phyloP scores from a whole-genome alignment of 92 coral and sea anemone species.

The Metridium senile region DNA sequence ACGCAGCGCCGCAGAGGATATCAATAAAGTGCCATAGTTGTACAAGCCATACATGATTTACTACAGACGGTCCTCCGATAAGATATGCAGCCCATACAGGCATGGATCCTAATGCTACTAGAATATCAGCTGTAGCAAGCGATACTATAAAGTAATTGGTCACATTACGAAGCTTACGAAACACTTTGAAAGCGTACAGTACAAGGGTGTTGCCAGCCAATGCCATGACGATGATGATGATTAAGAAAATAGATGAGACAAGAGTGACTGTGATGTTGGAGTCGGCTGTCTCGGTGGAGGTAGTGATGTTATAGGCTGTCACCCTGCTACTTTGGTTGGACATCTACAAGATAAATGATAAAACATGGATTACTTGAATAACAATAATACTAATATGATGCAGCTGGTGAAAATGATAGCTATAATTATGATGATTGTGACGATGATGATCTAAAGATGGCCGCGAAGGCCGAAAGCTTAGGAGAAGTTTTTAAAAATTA shows the following conservation, averaged over 20 bases:
- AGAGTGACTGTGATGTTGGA: slow-evolving; percentile 31
- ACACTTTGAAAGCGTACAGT: slow-evolving; percentile 68
- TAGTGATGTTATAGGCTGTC: neutral
- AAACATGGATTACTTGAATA: too few relatives aligned
- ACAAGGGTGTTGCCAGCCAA: slow-evolving; percentile 73
- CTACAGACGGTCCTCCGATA: slow-evolving; percentile 63
- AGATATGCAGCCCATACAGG: slow-evolving; percentile 81
- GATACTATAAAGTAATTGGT: slow-evolving; percentile 85
- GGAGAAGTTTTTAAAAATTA: too few relatives aligned
- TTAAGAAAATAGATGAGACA: slow-evolving; percentile 68
- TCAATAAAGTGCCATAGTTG: slow-evolving; percentile 78
- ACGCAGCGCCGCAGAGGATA: slow-evolving; percentile 83
- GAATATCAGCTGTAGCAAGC: slow-evolving; percentile 78
- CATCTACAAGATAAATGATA: neutral
- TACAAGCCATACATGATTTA: slow-evolving; percentile 51
- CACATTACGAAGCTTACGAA: slow-evolving; percentile 70
- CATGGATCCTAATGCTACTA: slow-evolving; percentile 79
- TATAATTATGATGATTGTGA: neutral
- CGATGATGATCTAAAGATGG: neutral
- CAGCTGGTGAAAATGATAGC: neutral
- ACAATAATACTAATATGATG: too few relatives aligned
- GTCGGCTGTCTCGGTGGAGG: neutral
- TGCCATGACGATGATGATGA: slow-evolving; percentile 76
- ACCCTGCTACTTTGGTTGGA: neutral
- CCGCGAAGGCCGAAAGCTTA: too few relatives aligned